Percentiles rank a stretch among this genome's conserved stretches.
Evolutionary conservation across 2,797 vertebrate genomes (phyloP).

Genomic region (Sciurus vulgaris): DNA sequence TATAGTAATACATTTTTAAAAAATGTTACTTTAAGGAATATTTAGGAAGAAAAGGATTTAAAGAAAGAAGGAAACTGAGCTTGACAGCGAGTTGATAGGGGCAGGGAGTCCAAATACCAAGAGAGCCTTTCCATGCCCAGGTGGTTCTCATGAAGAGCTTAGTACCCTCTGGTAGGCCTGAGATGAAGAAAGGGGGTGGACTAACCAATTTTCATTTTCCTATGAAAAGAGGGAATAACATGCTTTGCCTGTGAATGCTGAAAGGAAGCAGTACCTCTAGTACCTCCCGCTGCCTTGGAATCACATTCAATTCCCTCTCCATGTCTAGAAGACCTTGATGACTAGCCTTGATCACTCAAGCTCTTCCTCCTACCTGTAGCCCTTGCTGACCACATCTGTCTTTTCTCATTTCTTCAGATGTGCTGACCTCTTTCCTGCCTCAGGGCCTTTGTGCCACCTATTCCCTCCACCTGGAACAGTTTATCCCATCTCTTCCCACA

Average conservation of each 20-base stretch:
- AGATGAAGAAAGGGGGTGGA: neutral
- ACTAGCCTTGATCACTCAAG: rapidly evolving
- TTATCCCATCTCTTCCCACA: neutral
- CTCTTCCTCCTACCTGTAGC: neutral
- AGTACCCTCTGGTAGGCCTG: neutral
- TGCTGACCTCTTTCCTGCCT: neutral
- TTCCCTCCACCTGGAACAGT: neutral
- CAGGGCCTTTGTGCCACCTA: neutral
- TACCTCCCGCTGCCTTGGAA: neutral
- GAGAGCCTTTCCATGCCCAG: neutral
- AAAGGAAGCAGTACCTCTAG: neutral
- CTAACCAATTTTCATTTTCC: neutral
- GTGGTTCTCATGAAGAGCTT: rapidly evolving
- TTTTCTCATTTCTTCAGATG: neutral
- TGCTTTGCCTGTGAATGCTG: neutral
- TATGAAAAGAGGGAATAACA: neutral
- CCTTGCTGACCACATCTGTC: neutral
- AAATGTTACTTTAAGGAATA: neutral
- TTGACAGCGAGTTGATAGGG: neutral
- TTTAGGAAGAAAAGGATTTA: neutral
- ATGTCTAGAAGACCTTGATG: neutral
- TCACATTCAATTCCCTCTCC: neutral
- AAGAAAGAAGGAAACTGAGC: neutral
- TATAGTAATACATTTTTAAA: neutral
- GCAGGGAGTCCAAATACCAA: neutral